Evolutionary conservation across 2,888 invertebrate genomes (phyloP), one percentile per base, ranked within the genome.

Genomic region (Drosophila helvetica): DNA sequence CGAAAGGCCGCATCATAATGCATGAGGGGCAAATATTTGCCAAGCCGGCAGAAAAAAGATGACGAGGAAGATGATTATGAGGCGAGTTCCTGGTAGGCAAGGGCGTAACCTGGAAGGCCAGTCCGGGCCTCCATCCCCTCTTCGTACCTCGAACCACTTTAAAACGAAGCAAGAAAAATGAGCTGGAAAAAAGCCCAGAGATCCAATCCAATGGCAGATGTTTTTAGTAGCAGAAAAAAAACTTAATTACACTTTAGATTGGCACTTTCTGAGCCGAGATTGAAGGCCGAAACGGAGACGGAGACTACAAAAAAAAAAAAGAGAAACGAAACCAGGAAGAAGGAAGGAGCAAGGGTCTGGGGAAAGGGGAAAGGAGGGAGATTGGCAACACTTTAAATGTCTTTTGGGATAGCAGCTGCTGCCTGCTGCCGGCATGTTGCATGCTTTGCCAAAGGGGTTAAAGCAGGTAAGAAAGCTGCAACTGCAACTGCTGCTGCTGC

Each of bases 201-300:
- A 38, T 38, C 38, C 38, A 33, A 56, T 67, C 30, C 66, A 86
- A 74, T 81, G 81, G 83, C 83, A 84, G 83, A 84, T 84, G 88
- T 88, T 84, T 84, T 87, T 38, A 38, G 38, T 15, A n/a, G n/a
- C 38, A n/a, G 82, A 33, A 53, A 59, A 69, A 38, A 30, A 79
- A 78, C 88, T 84, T 84, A 84, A 84, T 84, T 84, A 87, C 88
- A 85, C 68, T 66, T 73, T 53, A 54, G 69, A 75, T 73, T 78
- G 64, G 80, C 71, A 75, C 71, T 74, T 58, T 59, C 66, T n/a
- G 57, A 57, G 79, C 83, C 71, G 83, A 88, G 83, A 84, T 84
- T 84, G 88, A 84, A 88, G 83, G 86, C 74, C 67, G 82, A 67
- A 65, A 65, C 51, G 56, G 51, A 61, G 71, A 51, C 51, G 12